Conservation (phyloP, 2,888 invertebrate genomes). For the Pollenia griseotomentosa region DNA sequence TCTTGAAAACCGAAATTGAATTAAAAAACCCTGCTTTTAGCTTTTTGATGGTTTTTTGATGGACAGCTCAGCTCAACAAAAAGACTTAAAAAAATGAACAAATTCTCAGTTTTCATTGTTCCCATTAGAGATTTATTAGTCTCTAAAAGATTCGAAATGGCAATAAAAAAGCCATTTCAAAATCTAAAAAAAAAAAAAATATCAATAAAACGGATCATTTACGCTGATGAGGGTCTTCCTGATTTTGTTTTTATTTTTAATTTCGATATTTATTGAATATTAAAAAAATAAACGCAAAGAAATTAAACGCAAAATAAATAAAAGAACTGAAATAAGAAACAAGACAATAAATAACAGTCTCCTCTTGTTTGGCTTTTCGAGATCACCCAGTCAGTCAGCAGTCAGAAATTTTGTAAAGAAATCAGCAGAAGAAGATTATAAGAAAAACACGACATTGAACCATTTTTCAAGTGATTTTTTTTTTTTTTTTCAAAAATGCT, state of each 20-base stretch:
- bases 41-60: constrained; percentile 51
- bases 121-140: constrained; percentile 18
- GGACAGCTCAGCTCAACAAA: constrained; percentile 46
- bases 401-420: background rate
- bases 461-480: background rate
- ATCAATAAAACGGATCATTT: constrained; percentile 67
- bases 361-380: constrained; percentile 15
- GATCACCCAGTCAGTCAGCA: constrained; percentile 59
- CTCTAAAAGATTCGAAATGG: constrained; percentile 5
- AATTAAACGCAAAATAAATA: constrained; percentile 60
- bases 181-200: constrained; percentile 21
- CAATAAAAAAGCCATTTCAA: constrained; percentile 24
- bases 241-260: constrained; percentile 3
- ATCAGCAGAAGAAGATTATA: constrained; percentile 18
- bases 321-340: background rate
- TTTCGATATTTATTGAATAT: constrained; percentile 56
- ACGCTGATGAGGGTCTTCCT: constrained; percentile 68
- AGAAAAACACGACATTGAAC: constrained; percentile 35
- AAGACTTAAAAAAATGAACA: constrained; percentile 13
- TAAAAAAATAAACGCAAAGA: constrained; percentile 60
- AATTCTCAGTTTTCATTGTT: constrained; percentile 23
- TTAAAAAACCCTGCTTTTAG: background rate
- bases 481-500: background rate
- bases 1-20: constrained; percentile 29
- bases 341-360: constrained; percentile 42